A percentile compares a stretch with the other conserved stretches of the same genome.
Evolutionary conservation across 2,888 invertebrate species (phyloP).

Genomic region (Cantharis rustica): DNA sequence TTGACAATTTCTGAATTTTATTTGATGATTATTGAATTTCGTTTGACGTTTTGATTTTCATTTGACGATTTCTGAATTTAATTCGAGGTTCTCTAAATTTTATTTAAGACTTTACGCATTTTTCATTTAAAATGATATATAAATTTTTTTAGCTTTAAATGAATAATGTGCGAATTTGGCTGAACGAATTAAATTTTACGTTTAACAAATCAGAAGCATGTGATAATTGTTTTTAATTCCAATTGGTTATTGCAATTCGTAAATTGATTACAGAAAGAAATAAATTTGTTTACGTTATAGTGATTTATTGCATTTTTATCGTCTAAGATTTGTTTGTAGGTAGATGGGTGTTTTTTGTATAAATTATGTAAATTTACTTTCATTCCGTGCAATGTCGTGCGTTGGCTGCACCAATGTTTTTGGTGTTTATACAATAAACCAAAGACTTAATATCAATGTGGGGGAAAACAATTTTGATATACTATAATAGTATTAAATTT

Average conservation of each 20-base stretch:
- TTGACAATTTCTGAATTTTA: too few species aligned
- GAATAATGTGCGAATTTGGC: too few species aligned
- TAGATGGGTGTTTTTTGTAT: conserved; percentile 9
- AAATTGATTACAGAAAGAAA: not conserved
- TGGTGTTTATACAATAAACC: not conserved
- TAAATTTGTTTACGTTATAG: not conserved
- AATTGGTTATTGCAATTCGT: not conserved
- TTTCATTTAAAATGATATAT: too few species aligned
- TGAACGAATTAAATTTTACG: not conserved
- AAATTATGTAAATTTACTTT: conserved; percentile 14
- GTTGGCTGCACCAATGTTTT: conserved; percentile 12
- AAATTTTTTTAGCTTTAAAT: too few species aligned
- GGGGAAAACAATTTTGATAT: not conserved
- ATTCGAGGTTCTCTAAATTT: too few species aligned
- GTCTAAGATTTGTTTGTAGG: conserved; percentile 12
- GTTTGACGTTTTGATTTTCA: too few species aligned
- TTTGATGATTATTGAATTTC: too few species aligned
- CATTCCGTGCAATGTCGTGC: conserved; percentile 20
- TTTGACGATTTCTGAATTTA: too few species aligned
- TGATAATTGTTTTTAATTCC: not conserved
- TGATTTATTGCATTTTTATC: not conserved
- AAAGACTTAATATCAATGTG: not conserved
- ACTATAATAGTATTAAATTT: too few species aligned
- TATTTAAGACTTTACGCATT: too few species aligned
- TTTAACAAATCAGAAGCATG: not conserved